A percentile compares a stretch with the other conserved stretches of the same genome.
These are phyloP conservation scores for Bruchidius siliquastri DNA, from an alignment of 2,888 invertebrate species.

Conservation along the genomic window DNA sequence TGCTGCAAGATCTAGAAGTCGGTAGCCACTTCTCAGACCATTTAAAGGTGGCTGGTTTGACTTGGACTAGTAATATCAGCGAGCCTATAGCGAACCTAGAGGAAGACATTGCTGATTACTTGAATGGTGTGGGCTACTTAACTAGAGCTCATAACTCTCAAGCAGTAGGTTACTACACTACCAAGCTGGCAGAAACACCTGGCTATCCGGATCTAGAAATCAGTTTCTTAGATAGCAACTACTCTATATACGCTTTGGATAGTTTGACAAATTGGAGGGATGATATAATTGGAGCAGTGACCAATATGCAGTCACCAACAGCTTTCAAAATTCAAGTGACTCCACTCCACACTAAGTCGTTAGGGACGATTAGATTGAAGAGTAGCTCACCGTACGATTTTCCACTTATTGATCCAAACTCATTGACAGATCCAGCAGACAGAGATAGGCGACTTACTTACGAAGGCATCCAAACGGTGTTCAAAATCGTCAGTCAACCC, in stretches of 20 bases:
- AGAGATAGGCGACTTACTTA: constrained; percentile 51
- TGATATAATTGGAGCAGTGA: constrained; percentile 3
- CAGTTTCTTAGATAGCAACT: constrained; percentile 13
- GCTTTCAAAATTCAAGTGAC: constrained; percentile 22
- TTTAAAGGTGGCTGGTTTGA: constrained; percentile 63
- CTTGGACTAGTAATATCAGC: constrained; percentile 63
- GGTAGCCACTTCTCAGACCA: constrained; percentile 77
- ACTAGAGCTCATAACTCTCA: constrained; percentile 10
- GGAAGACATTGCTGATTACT: constrained; percentile 52
- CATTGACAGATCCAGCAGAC: constrained; percentile 50
- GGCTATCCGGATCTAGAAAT: constrained; percentile 18
- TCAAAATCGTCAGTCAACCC: constrained; percentile 47
- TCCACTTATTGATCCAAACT: constrained; percentile 65
- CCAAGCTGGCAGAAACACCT: constrained; percentile 7
- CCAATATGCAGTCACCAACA: constrained; percentile 6
- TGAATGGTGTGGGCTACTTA: constrained; percentile 18
- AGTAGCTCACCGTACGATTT: constrained; percentile 22
- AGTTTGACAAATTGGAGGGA: constrained; percentile 9
- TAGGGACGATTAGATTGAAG: constrained; percentile 56
- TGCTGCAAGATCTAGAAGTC: constrained; percentile 60
- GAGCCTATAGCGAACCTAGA: constrained; percentile 18
- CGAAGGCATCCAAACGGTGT: constrained; percentile 47
- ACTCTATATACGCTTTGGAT: constrained; percentile 5
- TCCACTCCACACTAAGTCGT: constrained; percentile 38
- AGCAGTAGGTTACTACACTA: constrained; percentile 16